A percentile compares a stretch with the other conserved stretches of the same genome.
phyloP scores from a whole-genome alignment of 2,888 invertebrate species.

The Alviniconcha strummeri region DNA sequence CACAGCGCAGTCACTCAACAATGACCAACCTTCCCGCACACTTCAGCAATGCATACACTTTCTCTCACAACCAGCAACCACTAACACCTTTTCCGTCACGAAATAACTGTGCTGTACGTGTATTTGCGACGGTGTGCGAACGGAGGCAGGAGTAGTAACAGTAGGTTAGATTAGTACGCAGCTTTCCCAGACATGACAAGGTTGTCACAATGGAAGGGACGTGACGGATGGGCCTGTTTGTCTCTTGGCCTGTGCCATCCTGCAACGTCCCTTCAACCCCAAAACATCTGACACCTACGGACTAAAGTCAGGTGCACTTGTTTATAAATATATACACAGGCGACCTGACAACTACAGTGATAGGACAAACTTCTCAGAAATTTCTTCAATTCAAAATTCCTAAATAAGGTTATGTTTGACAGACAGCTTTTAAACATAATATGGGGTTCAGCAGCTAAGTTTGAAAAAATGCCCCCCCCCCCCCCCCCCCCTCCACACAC shows the following conservation, averaged over 20 bases:
- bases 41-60: background rate
- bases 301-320: background rate
- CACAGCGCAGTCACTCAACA: background rate
- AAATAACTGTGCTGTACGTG: too few relatives aligned
- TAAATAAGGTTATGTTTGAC: too few relatives aligned
- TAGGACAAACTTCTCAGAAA: too few relatives aligned
- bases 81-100: background rate
- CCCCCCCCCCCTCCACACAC: too few relatives aligned
- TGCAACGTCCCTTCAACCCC: background rate
- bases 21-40: background rate
- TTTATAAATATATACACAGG: too few relatives aligned
- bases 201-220: background rate
- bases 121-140: too few relatives aligned
- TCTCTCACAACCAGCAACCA: background rate
- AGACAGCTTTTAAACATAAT: too few relatives aligned
- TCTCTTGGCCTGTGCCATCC: background rate
- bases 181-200: slow-evolving; percentile 20
- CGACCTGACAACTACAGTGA: too few relatives aligned
- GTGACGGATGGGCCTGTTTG: slow-evolving; percentile 28
- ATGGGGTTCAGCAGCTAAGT: too few relatives aligned
- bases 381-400: too few relatives aligned
- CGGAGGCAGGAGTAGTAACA: too few relatives aligned
- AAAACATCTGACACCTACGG: background rate
- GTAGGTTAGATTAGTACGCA: background rate
- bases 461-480: too few relatives aligned